Conservation (phyloP, 2,113 vertebrate species). For the Lepus americanus region DNA sequence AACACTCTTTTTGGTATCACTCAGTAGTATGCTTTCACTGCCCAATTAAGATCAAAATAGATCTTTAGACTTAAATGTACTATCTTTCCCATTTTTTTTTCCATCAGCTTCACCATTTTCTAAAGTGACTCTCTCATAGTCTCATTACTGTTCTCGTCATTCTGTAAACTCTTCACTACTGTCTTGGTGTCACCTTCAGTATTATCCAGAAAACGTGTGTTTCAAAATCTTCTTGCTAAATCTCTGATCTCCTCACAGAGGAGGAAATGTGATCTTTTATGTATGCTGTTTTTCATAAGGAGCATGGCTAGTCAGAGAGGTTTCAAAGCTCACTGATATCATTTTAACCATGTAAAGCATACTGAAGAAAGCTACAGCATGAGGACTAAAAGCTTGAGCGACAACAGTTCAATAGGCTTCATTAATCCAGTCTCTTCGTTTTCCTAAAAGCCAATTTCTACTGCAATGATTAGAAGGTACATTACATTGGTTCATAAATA, state of each 20-base stretch:
- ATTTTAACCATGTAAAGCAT: conserved; percentile 50
- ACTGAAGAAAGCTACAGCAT: not conserved
- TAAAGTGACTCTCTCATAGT: conserved; percentile 29
- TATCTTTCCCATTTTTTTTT: conserved; percentile 11
- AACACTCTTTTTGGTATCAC: not conserved
- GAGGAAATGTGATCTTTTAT: conserved; percentile 45
- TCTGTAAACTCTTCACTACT: conserved; percentile 47
- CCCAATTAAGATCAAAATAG: conserved; percentile 18
- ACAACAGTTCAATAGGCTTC: not conserved
- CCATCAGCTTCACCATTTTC: not conserved
- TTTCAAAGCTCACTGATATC: conserved; percentile 10
- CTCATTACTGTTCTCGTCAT: conserved; percentile 32
- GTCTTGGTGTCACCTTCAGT: conserved; percentile 2
- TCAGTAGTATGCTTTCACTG: conserved; percentile 19
- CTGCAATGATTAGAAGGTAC: not conserved
- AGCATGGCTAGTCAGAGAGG: not conserved
- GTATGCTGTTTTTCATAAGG: not conserved
- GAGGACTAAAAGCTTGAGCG: not conserved
- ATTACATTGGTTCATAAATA: not conserved
- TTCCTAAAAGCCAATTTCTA: not conserved
- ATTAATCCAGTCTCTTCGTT: not conserved
- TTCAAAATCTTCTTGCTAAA: conserved; percentile 38
- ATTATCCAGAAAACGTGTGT: conserved; percentile 12
- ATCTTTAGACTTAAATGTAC: not conserved
- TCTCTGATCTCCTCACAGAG: conserved; percentile 11